phyloP scores from a whole-genome alignment of 2,888 invertebrate genomes.

The Diaperis boleti region DNA sequence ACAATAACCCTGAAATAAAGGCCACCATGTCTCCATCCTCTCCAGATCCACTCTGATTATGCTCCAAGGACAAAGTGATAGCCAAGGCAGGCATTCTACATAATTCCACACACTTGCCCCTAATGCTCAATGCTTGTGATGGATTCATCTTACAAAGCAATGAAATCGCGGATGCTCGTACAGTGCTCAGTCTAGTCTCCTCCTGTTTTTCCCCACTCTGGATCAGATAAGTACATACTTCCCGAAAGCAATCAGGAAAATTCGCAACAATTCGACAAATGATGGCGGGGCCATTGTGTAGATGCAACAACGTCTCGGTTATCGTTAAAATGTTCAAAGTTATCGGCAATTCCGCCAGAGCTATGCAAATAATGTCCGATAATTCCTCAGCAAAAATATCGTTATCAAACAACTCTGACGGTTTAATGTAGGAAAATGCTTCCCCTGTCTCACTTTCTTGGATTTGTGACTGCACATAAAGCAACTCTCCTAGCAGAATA shows the following conservation, averaged over 20 bases:
- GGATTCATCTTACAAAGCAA: constrained; percentile 92
- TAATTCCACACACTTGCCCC: constrained; percentile 89
- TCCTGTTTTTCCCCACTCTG: constrained; percentile 91
- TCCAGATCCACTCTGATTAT: constrained; percentile 58
- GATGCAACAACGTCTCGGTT: constrained; percentile 88
- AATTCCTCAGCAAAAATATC: constrained; percentile 96
- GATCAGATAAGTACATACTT: constrained; percentile 89
- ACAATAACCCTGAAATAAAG: constrained; percentile 81
- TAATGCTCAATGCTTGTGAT: constrained; percentile 83
- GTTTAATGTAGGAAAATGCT: constrained; percentile 70
- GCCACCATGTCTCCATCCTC: constrained; percentile 65
- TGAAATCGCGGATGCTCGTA: constrained; percentile 80
- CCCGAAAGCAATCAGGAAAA: constrained; percentile 92
- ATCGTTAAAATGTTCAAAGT: constrained; percentile 85
- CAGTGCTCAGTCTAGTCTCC: constrained; percentile 83
- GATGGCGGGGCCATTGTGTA: constrained; percentile 90
- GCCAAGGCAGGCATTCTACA: constrained; percentile 92
- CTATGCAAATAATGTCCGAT: constrained; percentile 93
- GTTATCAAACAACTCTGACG: constrained; percentile 94
- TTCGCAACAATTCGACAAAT: constrained; percentile 94
- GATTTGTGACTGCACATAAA: constrained; percentile 89
- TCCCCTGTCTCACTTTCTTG: constrained; percentile 63
- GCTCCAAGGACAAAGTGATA: constrained; percentile 83
- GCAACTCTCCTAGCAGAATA: constrained; percentile 88
- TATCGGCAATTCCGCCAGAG: constrained; percentile 91